phyloP scores from a whole-genome alignment of 2,113 vertebrate genomes.

The Nesoenas mayeri region DNA sequence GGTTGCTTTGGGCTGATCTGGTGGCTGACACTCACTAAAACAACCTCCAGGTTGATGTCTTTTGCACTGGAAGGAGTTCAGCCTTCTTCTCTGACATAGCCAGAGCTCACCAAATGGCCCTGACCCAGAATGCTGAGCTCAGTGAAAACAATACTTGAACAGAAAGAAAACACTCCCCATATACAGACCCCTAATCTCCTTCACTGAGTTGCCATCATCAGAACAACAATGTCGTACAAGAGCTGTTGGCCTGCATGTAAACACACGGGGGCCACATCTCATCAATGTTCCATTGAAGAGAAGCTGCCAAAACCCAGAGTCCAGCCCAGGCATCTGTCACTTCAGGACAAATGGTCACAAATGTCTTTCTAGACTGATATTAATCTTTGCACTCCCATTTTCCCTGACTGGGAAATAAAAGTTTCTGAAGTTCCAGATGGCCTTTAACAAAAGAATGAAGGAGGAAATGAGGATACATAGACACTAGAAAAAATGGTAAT shows the following conservation, averaged over 20 bases:
- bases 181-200: background rate
- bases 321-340: background rate
- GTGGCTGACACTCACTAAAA: background rate
- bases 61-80: background rate
- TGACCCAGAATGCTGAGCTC: background rate
- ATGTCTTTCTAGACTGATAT: background rate
- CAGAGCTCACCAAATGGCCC: background rate
- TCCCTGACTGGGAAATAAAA: constrained; percentile 3
- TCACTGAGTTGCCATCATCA: background rate
- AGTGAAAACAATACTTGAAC: background rate
- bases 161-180: background rate
- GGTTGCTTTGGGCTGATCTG: background rate
- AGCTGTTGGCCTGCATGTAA: background rate
- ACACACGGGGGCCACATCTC: background rate
- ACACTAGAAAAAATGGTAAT: background rate
- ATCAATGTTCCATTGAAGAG: background rate
- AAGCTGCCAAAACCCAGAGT: background rate
- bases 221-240: background rate
- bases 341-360: background rate
- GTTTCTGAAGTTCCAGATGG: constrained; percentile 20
- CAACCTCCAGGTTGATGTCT: background rate
- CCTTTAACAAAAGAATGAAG: constrained; percentile 7
- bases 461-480: constrained; percentile 14
- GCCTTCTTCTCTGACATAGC: background rate
- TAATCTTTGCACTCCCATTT: background rate